These are phyloP conservation scores for Phalacrocorax aristotelis DNA, from an alignment of 2,113 vertebrate species.

Conservation along the genomic window DNA sequence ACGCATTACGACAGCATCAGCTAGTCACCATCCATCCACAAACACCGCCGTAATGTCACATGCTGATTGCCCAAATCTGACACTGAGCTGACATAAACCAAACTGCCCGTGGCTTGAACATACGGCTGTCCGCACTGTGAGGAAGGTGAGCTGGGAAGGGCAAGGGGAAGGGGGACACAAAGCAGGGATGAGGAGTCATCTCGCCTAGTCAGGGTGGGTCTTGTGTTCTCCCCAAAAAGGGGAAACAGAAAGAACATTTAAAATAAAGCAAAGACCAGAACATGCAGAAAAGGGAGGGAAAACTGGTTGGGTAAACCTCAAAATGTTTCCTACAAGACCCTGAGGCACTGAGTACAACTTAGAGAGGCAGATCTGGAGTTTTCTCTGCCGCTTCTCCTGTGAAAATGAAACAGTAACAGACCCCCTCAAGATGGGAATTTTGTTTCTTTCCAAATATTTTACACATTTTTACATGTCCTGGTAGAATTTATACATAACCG, in stretches of 20 bases:
- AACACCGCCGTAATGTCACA: rapidly evolving
- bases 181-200: neutral
- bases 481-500: neutral
- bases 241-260: neutral
- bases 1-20: neutral
- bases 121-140: rapidly evolving
- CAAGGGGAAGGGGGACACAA: neutral
- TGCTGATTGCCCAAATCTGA: neutral
- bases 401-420: neutral
- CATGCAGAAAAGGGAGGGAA: neutral
- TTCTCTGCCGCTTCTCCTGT: neutral
- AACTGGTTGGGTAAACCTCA: neutral
- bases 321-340: neutral
- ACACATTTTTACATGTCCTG: neutral
- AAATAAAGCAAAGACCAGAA: neutral
- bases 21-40: neutral
- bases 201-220: neutral
- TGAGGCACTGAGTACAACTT: neutral
- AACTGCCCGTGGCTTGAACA: rapidly evolving
- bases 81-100: neutral
- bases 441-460: neutral
- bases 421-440: neutral
- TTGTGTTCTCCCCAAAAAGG: neutral
- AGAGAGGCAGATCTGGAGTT: neutral
- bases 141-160: neutral